Evolutionary conservation across 2,888 invertebrate species (phyloP).

Genomic region (Drosophila ustulata): DNA sequence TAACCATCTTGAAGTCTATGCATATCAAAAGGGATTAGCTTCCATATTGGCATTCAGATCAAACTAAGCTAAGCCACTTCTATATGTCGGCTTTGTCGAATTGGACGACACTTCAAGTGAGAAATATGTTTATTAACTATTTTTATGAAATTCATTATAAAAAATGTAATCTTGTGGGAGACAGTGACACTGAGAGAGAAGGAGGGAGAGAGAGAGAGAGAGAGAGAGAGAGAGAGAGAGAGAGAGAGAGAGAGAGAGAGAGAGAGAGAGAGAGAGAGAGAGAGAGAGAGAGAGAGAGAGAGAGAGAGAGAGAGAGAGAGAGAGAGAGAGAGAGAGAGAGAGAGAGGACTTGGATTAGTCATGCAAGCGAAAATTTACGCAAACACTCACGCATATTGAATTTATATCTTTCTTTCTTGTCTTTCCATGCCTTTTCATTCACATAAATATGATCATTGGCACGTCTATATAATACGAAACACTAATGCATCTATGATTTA

Average conservation of each 20-base stretch:
- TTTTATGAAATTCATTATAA: not conserved
- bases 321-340: too few species aligned
- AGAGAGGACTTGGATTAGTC: slow-evolving; percentile 20
- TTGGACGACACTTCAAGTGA: not conserved
- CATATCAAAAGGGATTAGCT: slow-evolving; percentile 14
- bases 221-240: too few species aligned
- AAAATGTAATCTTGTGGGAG: not conserved
- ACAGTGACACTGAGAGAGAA: too few species aligned
- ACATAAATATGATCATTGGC: slow-evolving; percentile 10
- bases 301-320: too few species aligned
- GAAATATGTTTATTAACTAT: not conserved
- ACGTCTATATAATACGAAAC: slow-evolving; percentile 21
- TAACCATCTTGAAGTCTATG: slow-evolving; percentile 30
- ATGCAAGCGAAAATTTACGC: slow-evolving; percentile 30
- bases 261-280: too few species aligned
- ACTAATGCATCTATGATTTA: slow-evolving; percentile 39
- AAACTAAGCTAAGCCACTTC: not conserved
- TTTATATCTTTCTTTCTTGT: not conserved
- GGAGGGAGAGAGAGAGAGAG: too few species aligned
- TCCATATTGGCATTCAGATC: slow-evolving; percentile 6
- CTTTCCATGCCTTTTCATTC: slow-evolving; percentile 1
- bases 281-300: too few species aligned
- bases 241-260: too few species aligned
- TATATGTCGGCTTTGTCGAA: not conserved
- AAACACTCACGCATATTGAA: slow-evolving; percentile 11